Percentiles rank a stretch among this genome's conserved stretches.
phyloP scores from a whole-genome alignment of 2,797 vertebrate species.

The Enteromius argenteus region DNA sequence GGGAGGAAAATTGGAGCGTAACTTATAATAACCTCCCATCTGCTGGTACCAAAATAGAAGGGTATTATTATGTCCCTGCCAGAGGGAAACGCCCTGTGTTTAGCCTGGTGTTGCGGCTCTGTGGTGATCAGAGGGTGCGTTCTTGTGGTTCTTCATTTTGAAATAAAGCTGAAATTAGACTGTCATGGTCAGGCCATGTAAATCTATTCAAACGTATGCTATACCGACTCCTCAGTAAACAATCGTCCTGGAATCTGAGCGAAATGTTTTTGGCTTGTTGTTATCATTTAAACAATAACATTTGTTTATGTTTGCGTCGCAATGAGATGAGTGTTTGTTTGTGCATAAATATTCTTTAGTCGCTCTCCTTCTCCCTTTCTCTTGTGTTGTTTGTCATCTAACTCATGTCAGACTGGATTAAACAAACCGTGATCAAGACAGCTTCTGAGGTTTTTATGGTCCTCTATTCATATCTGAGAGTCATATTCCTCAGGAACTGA shows the following conservation, averaged over 20 bases:
- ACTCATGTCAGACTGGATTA: slow-evolving; percentile 59
- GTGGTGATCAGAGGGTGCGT: slow-evolving; percentile 80
- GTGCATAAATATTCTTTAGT: slow-evolving; percentile 22
- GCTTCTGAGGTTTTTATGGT: slow-evolving; percentile 52
- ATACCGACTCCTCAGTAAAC: slow-evolving; percentile 10
- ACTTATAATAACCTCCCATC: slow-evolving; percentile 80
- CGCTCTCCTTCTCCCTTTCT: not conserved
- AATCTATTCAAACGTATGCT: slow-evolving; percentile 36
- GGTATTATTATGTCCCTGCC: slow-evolving; percentile 81
- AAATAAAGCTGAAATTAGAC: slow-evolving; percentile 80
- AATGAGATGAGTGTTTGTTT: slow-evolving; percentile 49
- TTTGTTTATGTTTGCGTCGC: slow-evolving; percentile 34
- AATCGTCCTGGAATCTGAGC: not conserved
- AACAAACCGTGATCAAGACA: slow-evolving; percentile 60
- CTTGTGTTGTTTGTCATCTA: slow-evolving; percentile 50
- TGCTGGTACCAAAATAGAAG: slow-evolving; percentile 84
- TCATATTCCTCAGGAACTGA: slow-evolving; percentile 71
- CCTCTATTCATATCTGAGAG: slow-evolving; percentile 64
- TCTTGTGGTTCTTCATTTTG: slow-evolving; percentile 69
- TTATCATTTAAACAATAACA: slow-evolving; percentile 9
- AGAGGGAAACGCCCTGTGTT: slow-evolving; percentile 84
- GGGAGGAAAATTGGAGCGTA: slow-evolving; percentile 76
- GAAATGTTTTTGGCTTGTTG: not conserved
- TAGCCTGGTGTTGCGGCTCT: slow-evolving; percentile 80
- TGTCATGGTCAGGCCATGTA: slow-evolving; percentile 68